Conservation (phyloP, 1,140 invertebrate genomes). For the Prorops nasuta region DNA sequence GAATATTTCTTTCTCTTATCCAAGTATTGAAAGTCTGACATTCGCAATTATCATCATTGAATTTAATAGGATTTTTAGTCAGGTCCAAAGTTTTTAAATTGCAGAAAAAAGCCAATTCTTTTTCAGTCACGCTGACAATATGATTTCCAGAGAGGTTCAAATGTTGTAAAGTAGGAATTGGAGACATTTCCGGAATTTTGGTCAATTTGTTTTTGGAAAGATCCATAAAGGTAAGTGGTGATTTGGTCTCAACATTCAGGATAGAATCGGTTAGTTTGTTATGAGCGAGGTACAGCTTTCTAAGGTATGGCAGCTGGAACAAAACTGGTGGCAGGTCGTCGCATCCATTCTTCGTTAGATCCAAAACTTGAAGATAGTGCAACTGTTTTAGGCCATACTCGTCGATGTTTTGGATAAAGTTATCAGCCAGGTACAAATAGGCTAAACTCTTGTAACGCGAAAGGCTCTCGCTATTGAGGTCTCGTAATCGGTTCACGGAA, state of each 20-base stretch:
- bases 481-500: constrained; percentile 41
- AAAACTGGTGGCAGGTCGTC: constrained; percentile 32
- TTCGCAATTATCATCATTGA: constrained; percentile 30
- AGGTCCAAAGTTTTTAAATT: constrained; percentile 37
- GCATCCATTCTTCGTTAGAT: constrained; percentile 37
- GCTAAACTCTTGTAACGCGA: constrained; percentile 37
- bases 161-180: constrained; percentile 26
- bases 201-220: constrained; percentile 34
- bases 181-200: constrained; percentile 29
- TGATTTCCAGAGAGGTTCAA: constrained; percentile 49
- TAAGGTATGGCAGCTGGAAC: constrained; percentile 33
- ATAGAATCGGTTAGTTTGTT: constrained; percentile 34
- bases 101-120: constrained; percentile 45
- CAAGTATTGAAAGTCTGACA: constrained; percentile 38
- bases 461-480: constrained; percentile 43
- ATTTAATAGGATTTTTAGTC: constrained; percentile 29
- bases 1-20: constrained; percentile 28
- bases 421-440: constrained; percentile 48
- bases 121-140: constrained; percentile 35
- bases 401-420: constrained; percentile 44
- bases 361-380: constrained; percentile 41
- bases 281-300: constrained; percentile 33
- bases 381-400: constrained; percentile 40
- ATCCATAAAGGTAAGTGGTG: constrained; percentile 33
- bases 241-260: constrained; percentile 25